These are phyloP conservation scores for Bombylius major DNA, from an alignment of 2,888 invertebrate genomes.

Conservation along the genomic window DNA sequence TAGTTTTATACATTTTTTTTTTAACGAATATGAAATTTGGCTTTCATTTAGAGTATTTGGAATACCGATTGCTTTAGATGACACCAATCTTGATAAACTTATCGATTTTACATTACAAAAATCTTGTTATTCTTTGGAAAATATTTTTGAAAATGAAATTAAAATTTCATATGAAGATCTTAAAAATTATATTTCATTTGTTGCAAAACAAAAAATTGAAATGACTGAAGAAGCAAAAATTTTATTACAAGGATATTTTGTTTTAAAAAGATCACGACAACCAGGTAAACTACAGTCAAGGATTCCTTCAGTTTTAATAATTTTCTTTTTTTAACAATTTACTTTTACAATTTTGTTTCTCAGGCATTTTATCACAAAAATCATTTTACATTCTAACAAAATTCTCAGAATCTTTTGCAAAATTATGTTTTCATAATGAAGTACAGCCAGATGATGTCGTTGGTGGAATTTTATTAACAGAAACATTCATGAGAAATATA, in stretches of 20 bases:
- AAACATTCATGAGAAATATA: slow-evolving; percentile 24
- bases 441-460: slow-evolving; percentile 27
- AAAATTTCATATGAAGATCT: slow-evolving; percentile 27
- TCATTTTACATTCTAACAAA: slow-evolving; percentile 26
- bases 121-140: slow-evolving; percentile 9
- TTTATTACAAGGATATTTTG: slow-evolving; percentile 38
- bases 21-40: neutral
- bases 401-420: slow-evolving; percentile 33
- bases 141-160: slow-evolving; percentile 20
- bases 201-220: slow-evolving; percentile 22
- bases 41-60: slow-evolving; percentile 29
- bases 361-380: slow-evolving; percentile 29
- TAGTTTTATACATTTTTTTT: neutral
- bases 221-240: slow-evolving; percentile 26
- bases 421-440: slow-evolving; percentile 26
- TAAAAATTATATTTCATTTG: slow-evolving; percentile 20
- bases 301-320: too few relatives aligned
- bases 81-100: slow-evolving; percentile 21
- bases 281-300: slow-evolving; percentile 20
- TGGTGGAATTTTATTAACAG: slow-evolving; percentile 28
- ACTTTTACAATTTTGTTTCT: neutral
- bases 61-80: slow-evolving; percentile 27
- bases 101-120: slow-evolving; percentile 26
- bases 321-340: too few relatives aligned
- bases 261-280: slow-evolving; percentile 32